Percentiles rank a stretch among this genome's conserved stretches.
Conservation (phyloP, 2,888 invertebrate species). For the Andrena flavipes region DNA sequence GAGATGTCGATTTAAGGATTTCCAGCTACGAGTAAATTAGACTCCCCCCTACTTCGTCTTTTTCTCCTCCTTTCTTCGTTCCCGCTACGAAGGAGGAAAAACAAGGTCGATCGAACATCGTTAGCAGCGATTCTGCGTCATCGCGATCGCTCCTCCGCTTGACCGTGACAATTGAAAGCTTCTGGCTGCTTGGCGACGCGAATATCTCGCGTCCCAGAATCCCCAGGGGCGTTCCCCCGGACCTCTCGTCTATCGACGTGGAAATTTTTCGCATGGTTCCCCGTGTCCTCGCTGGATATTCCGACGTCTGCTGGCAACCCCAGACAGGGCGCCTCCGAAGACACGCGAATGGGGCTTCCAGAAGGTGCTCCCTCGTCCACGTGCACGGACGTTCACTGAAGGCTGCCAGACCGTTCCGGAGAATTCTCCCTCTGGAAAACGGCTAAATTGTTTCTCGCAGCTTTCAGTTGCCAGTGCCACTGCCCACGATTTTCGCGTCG, state of each 20-base stretch:
- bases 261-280: slow-evolving; percentile 10
- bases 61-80: neutral
- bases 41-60: neutral
- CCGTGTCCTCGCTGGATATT: slow-evolving; percentile 1
- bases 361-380: neutral
- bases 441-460: slow-evolving; percentile 3
- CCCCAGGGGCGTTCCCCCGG: neutral
- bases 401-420: neutral
- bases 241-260: slow-evolving; percentile 12
- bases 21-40: slow-evolving; percentile 6
- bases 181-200: neutral
- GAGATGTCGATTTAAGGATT: slow-evolving; percentile 1
- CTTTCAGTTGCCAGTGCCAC: neutral
- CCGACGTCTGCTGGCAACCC: neutral
- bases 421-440: neutral
- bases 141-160: neutral
- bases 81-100: neutral
- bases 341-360: neutral
- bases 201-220: slow-evolving; percentile 1
- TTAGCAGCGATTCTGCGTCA: slow-evolving; percentile 6
- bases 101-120: neutral
- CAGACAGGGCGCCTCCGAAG: neutral
- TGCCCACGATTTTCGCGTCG: neutral
- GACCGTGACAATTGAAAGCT: slow-evolving; percentile 22
- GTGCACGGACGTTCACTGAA: neutral